Conservation (phyloP, 2,113 vertebrate genomes). For the Hiodon tergisus region DNA sequence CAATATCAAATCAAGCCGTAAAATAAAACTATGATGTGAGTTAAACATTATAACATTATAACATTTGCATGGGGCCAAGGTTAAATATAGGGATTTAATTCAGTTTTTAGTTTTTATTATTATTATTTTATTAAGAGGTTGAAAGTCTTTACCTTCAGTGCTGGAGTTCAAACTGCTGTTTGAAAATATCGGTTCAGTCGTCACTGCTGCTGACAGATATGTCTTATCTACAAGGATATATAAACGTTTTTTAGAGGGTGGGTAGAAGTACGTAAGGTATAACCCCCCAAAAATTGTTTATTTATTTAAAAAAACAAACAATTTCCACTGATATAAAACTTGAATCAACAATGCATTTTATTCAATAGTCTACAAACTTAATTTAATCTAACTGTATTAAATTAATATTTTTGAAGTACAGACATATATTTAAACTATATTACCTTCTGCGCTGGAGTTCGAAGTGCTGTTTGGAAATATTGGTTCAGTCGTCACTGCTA, state of each 20-base stretch:
- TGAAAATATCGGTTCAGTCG: slow-evolving; percentile 22
- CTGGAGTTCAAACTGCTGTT: slow-evolving; percentile 25
- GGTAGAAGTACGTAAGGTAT: too few species aligned
- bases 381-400: background rate
- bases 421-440: background rate
- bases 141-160: slow-evolving; percentile 6
- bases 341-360: background rate
- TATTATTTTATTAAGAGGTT: background rate
- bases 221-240: slow-evolving; percentile 24
- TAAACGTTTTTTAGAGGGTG: background rate
- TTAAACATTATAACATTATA: background rate
- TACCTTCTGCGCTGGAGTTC: slow-evolving; percentile 10
- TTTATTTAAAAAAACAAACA: background rate
- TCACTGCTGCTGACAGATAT: slow-evolving; percentile 1
- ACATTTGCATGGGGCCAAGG: background rate
- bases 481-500: slow-evolving; percentile 26
- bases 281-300: background rate
- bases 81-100: background rate
- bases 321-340: too few species aligned
- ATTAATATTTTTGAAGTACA: background rate
- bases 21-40: too few species aligned
- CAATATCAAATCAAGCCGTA: too few species aligned
- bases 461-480: slow-evolving; percentile 21
- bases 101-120: background rate
- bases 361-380: background rate